Percentiles rank a stretch among this genome's conserved stretches.
Conservation (phyloP, 2,113 vertebrate species). For the Nothocercus nigrocapillus region DNA sequence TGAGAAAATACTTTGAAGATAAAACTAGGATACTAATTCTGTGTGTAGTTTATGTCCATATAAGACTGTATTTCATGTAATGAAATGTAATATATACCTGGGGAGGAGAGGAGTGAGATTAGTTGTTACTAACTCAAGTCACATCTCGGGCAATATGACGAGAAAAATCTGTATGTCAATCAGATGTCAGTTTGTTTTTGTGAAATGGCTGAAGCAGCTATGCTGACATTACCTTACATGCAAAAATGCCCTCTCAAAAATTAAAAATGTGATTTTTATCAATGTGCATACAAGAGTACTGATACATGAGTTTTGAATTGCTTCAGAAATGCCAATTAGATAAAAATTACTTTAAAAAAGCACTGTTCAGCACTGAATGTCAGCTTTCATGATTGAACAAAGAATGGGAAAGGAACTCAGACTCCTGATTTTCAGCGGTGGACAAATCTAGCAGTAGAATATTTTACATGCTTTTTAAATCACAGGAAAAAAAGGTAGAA, state of each 20-base stretch:
- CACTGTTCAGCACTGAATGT: not conserved
- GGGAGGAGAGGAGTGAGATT: too few species aligned
- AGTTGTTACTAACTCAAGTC: too few species aligned
- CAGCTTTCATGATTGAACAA: not conserved
- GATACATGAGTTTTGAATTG: not conserved
- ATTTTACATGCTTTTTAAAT: not conserved
- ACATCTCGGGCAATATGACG: too few species aligned
- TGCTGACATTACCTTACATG: not conserved
- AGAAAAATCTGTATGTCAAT: not conserved
- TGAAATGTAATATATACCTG: not conserved
- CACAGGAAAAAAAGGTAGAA: not conserved
- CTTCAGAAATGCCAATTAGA: not conserved
- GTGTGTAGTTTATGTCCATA: not conserved
- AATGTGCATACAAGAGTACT: not conserved
- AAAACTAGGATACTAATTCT: not conserved
- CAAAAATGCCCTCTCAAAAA: not conserved
- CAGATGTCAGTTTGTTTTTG: not conserved
- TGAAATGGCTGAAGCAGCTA: not conserved
- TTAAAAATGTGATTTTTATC: not conserved
- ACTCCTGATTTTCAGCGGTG: not conserved
- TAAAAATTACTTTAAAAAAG: not conserved
- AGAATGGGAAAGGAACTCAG: not conserved
- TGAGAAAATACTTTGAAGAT: not conserved
- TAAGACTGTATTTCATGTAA: not conserved
- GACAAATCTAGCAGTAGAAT: not conserved